phyloP scores from a whole-genome alignment of 2,888 invertebrate genomes.

The Amblyjoppa fuscipennis region DNA sequence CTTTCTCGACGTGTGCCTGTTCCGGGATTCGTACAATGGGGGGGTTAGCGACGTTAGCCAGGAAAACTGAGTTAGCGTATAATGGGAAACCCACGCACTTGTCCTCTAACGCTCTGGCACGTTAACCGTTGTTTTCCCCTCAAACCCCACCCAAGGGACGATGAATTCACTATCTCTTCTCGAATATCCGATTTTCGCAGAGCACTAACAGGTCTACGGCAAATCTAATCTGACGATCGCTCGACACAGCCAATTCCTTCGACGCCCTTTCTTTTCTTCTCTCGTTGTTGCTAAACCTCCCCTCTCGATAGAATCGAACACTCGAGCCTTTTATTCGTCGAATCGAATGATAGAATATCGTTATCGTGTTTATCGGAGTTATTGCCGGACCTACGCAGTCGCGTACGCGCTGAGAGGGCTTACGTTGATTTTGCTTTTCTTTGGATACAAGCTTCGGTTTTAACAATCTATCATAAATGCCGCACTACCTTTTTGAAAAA shows the following conservation, averaged over 20 bases:
- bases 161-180: background rate
- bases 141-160: background rate
- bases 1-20: background rate
- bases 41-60: background rate
- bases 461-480: background rate
- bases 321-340: conserved; percentile 48
- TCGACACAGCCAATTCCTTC: conserved; percentile 56
- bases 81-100: background rate
- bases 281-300: background rate
- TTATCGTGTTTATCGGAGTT: conserved; percentile 52
- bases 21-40: conserved; percentile 1
- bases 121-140: conserved; percentile 17
- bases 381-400: conserved; percentile 36
- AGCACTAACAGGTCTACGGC: background rate
- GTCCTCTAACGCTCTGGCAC: background rate
- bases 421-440: background rate
- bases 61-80: conserved; percentile 10
- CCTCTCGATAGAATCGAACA: conserved; percentile 33
- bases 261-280: conserved; percentile 24
- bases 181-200: conserved; percentile 18
- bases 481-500: background rate
- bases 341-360: conserved; percentile 61
- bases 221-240: conserved; percentile 63
- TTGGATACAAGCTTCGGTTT: background rate
- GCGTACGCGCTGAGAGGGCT: conserved; percentile 7